A percentile compares a stretch with the other conserved stretches of the same genome.
Evolutionary conservation across 2,797 vertebrate genomes (phyloP).

Genomic region (Acanthis flammea): DNA sequence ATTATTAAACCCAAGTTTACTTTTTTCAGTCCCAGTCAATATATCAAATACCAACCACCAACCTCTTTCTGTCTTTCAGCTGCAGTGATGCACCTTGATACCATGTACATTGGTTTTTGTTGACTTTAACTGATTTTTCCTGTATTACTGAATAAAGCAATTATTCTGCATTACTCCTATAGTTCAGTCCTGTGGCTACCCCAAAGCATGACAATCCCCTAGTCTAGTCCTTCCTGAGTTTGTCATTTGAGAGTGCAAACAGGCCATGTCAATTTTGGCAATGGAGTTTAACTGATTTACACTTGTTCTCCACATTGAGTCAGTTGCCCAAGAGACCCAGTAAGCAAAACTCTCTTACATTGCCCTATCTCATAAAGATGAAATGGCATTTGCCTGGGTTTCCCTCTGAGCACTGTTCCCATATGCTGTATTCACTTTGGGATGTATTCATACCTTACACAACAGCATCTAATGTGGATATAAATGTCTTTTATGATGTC

Average conservation of each 20-base stretch:
- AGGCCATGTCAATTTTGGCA: not conserved
- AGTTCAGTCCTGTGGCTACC: not conserved
- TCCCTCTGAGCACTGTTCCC: not conserved
- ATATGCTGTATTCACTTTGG: not conserved
- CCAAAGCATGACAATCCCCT: not conserved
- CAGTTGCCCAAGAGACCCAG: not conserved
- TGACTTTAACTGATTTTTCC: not conserved
- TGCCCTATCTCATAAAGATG: not conserved
- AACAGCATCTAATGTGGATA: conserved; percentile 13
- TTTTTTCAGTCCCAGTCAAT: not conserved
- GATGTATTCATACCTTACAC: conserved; percentile 29
- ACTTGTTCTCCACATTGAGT: not conserved
- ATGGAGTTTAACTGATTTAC: not conserved
- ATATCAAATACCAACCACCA: not conserved
- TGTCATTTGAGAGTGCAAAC: not conserved
- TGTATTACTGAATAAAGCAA: not conserved
- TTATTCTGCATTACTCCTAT: not conserved
- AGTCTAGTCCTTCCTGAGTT: not conserved
- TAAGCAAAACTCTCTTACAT: not conserved
- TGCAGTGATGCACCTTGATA: not conserved
- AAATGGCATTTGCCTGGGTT: not conserved
- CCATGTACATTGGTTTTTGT: not conserved
- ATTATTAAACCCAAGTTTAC: not conserved
- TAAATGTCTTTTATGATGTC: conserved; percentile 31
- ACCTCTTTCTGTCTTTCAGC: not conserved